These are phyloP conservation scores for Argya squamiceps DNA, from an alignment of 2,797 vertebrate species.

Conservation along the genomic window DNA sequence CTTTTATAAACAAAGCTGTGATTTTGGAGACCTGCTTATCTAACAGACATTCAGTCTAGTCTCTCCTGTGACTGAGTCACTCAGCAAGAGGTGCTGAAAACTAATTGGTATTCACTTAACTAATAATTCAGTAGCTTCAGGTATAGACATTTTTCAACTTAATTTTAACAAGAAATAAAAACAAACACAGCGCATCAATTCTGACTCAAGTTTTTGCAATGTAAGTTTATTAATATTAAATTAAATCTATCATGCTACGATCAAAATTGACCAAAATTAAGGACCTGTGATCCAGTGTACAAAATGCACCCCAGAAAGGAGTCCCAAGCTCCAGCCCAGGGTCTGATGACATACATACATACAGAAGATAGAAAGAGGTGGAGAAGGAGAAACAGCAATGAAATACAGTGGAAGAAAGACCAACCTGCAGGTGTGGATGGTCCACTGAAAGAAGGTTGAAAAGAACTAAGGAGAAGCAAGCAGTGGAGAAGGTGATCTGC, in stretches of 20 bases:
- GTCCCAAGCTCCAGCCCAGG: background rate
- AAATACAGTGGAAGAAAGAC: background rate
- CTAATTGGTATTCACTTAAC: slow-evolving; percentile 27
- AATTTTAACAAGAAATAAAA: slow-evolving; percentile 37
- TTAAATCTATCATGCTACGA: background rate
- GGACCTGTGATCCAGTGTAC: background rate
- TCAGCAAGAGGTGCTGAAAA: background rate
- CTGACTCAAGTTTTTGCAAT: background rate
- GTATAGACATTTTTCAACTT: slow-evolving; percentile 3
- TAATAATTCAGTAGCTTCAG: slow-evolving; percentile 5
- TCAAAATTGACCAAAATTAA: background rate
- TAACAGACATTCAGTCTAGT: background rate
- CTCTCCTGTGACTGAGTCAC: background rate
- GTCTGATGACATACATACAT: background rate
- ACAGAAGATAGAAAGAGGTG: background rate
- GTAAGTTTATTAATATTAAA: background rate
- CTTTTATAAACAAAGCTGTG: slow-evolving; percentile 21
- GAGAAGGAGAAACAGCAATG: background rate
- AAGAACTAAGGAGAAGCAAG: background rate
- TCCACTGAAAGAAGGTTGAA: background rate
- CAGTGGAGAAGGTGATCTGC: background rate
- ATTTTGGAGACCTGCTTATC: background rate
- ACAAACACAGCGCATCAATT: background rate
- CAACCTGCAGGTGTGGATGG: background rate
- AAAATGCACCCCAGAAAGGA: background rate